Conservation (phyloP, 1,140 invertebrate genomes). For the Drosophila burlai region DNA sequence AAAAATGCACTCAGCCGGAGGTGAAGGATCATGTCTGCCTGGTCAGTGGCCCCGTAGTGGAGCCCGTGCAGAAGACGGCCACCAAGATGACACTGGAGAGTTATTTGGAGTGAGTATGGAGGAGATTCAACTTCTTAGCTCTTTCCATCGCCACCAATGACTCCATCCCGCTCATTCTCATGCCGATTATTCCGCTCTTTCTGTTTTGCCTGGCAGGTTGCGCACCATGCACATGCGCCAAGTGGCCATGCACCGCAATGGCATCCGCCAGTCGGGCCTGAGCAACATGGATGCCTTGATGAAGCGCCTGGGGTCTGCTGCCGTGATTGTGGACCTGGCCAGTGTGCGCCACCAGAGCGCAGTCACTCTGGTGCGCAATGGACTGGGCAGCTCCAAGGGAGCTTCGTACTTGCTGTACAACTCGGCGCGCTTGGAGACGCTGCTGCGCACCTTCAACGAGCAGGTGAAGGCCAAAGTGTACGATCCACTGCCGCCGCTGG, state of each 20-base stretch:
- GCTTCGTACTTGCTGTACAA: constrained; percentile 91
- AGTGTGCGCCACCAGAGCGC: constrained; percentile 86
- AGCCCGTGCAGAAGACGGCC: constrained; percentile 42
- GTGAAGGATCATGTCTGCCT: constrained; percentile 17
- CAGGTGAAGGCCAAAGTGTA: constrained; percentile 86
- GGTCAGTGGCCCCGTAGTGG: constrained; percentile 54
- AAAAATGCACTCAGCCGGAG: not conserved
- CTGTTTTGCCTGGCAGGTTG: constrained; percentile 61
- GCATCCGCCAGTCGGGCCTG: constrained; percentile 84
- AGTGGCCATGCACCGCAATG: constrained; percentile 88
- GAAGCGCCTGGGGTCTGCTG: constrained; percentile 87
- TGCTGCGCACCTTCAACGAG: constrained; percentile 87
- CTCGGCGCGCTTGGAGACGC: constrained; percentile 88
- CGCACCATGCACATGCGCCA: constrained; percentile 87
- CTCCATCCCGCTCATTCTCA: not conserved
- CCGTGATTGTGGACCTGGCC: constrained; percentile 88
- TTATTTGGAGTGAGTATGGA: constrained; percentile 56
- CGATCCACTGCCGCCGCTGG: constrained; percentile 86
- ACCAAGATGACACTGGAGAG: constrained; percentile 15
- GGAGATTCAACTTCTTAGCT: not conserved
- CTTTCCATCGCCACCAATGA: not conserved
- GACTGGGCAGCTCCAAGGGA: constrained; percentile 85
- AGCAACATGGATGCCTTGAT: constrained; percentile 85
- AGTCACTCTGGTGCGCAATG: constrained; percentile 71
- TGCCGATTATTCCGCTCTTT: not conserved